Evolutionary conservation across 2,797 vertebrate species (phyloP).

Genomic region (Crocodylus rhombifer): DNA sequence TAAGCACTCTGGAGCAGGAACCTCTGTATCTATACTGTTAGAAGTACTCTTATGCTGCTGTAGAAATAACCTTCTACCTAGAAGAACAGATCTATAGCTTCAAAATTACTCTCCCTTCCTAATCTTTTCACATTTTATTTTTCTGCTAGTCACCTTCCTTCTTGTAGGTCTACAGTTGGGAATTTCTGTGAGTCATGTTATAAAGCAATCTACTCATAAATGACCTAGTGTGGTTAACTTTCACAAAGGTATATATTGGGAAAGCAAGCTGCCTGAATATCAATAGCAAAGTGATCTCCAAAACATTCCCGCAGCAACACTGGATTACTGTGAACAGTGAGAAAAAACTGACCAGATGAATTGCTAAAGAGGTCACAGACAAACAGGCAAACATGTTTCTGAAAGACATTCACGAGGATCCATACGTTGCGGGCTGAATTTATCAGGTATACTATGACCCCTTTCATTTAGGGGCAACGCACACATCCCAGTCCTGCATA

Average conservation of each 20-base stretch:
- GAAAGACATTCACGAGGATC: background rate
- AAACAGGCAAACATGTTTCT: accelerated
- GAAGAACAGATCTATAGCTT: background rate
- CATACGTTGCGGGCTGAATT: background rate
- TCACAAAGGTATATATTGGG: background rate
- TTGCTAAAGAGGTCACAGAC: accelerated
- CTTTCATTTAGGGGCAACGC: constrained; percentile 4
- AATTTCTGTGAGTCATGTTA: background rate
- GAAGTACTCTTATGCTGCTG: background rate
- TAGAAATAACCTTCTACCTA: background rate
- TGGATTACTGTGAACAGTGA: background rate
- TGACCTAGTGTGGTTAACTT: background rate
- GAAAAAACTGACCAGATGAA: accelerated
- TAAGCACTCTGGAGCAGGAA: background rate
- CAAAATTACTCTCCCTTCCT: background rate
- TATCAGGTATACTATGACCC: background rate
- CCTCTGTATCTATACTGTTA: background rate
- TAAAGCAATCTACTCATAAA: background rate
- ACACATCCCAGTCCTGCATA: background rate
- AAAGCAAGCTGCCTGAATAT: background rate
- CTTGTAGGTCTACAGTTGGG: background rate
- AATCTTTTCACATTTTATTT: background rate
- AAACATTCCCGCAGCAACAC: background rate
- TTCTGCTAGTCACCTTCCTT: background rate
- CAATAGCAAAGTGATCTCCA: background rate